These are phyloP conservation scores for Tetranychus urticae DNA, from an alignment of 1,140 invertebrate species.

Conservation along the genomic window DNA sequence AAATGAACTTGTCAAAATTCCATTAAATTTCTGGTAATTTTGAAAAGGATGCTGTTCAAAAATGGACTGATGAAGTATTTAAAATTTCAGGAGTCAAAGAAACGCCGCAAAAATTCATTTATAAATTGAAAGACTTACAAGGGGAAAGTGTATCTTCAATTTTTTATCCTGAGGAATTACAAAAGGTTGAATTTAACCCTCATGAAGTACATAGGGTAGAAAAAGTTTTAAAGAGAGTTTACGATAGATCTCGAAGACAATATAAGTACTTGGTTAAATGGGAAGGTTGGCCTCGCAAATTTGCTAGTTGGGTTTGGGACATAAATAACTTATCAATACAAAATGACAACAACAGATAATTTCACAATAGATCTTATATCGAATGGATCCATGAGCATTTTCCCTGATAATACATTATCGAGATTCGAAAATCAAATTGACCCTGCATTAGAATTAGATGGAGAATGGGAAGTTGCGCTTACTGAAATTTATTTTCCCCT, in stretches of 20 bases:
- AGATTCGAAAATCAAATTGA: neutral
- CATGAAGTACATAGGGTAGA: neutral
- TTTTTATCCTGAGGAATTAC: neutral
- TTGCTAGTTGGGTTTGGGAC: neutral
- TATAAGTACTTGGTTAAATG: neutral
- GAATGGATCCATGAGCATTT: neutral
- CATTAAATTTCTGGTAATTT: neutral
- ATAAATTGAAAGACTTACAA: neutral
- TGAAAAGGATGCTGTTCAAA: neutral
- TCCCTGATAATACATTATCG: neutral
- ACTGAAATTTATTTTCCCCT: neutral
- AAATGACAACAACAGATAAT: too few species aligned
- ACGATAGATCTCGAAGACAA: neutral
- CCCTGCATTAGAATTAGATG: neutral
- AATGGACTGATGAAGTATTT: neutral
- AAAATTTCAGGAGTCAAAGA: neutral
- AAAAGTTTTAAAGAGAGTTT: neutral
- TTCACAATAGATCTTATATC: neutral
- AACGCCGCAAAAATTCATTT: neutral
- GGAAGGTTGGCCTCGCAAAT: neutral
- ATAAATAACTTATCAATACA: neutral
- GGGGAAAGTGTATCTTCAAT: neutral
- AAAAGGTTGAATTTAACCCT: neutral
- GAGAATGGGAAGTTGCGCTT: neutral
- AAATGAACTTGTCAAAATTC: too few species aligned